Evolutionary conservation across 2,797 vertebrate genomes (phyloP).

Genomic region (Strix occidentalis): DNA sequence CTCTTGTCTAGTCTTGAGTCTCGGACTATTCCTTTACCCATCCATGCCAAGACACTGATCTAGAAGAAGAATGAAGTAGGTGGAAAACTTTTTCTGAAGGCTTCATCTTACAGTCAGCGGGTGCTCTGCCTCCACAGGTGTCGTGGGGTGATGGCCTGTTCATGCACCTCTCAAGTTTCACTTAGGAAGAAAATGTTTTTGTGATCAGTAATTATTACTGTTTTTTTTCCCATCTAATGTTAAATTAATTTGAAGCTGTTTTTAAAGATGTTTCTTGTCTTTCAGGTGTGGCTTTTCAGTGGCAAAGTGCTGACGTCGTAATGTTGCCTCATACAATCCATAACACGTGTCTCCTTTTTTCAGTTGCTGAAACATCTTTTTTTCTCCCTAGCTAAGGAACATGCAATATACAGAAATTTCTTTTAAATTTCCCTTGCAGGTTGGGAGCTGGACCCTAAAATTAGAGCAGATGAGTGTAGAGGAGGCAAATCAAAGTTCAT

Average conservation of each 20-base stretch:
- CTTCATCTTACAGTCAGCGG: rapidly evolving
- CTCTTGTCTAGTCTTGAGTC: neutral
- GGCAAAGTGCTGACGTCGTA: neutral
- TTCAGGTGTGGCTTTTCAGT: neutral
- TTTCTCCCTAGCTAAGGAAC: neutral
- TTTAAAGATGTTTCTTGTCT: neutral
- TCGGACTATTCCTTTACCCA: neutral
- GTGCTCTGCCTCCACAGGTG: neutral
- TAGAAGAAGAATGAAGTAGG: neutral
- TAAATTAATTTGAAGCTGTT: neutral
- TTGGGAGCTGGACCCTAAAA: neutral
- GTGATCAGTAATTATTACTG: neutral
- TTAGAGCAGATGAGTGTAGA: neutral
- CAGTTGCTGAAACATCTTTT: neutral
- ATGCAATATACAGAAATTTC: neutral
- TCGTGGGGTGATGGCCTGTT: neutral
- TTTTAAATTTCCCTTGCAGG: neutral
- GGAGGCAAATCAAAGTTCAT: neutral
- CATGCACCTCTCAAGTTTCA: neutral
- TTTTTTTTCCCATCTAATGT: neutral
- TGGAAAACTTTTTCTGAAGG: neutral
- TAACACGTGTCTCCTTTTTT: neutral
- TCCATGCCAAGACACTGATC: neutral
- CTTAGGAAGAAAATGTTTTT: neutral
- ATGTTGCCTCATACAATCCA: neutral